These are phyloP conservation scores for Nebria ingens DNA, from an alignment of 1,140 invertebrate species.

Conservation along the genomic window DNA sequence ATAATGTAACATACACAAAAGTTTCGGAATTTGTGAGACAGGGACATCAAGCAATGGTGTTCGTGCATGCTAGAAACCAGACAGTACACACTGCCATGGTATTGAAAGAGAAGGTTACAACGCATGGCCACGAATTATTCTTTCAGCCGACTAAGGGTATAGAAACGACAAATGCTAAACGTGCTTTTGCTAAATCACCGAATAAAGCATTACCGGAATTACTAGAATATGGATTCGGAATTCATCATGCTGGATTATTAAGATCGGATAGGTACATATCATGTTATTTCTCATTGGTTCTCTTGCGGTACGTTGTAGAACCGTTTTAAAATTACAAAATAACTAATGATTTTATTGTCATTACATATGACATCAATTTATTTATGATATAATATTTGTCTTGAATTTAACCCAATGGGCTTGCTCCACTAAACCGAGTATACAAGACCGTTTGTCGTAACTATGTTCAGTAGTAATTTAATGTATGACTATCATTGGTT, in stretches of 20 bases:
- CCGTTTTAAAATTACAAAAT: too few species aligned
- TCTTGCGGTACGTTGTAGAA: too few species aligned
- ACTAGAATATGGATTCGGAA: conserved; percentile 79
- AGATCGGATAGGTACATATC: conserved; percentile 60
- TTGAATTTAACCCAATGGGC: too few species aligned
- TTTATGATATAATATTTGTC: too few species aligned
- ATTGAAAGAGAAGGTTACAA: conserved; percentile 62
- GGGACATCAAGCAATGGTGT: conserved; percentile 97
- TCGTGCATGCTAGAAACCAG: conserved; percentile 95
- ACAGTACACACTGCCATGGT: conserved; percentile 78
- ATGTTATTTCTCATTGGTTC: too few species aligned
- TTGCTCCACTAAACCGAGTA: too few species aligned
- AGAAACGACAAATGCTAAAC: conserved; percentile 48
- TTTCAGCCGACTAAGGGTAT: conserved; percentile 55
- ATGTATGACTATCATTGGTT: too few species aligned
- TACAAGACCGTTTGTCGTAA: too few species aligned
- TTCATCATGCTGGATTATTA: conserved; percentile 94
- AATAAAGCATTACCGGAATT: conserved; percentile 72
- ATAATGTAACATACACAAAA: conserved; percentile 90
- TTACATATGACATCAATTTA: too few species aligned
- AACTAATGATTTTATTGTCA: too few species aligned
- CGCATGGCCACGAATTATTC: conserved; percentile 56
- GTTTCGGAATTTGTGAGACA: conserved; percentile 74
- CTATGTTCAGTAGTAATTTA: too few species aligned
- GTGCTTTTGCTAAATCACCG: conserved; percentile 54